Conservation (phyloP, 2,113 vertebrate genomes). For the Macaca fascicularis region T2T-MFA8v1.1 NC_088376.1:25948001-25948500, state of each 20-base stretch:
- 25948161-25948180: not conserved
- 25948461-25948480: not conserved
- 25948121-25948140: not conserved
- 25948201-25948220: not conserved
- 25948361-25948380: not conserved
- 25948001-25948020: not conserved
- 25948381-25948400: not conserved
- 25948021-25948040: not conserved
- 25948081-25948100: not conserved
- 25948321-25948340: not conserved
- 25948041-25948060: not conserved
- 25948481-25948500: not conserved
- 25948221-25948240: not conserved
- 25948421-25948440: not conserved
- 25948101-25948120: not conserved
- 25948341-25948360: not conserved
- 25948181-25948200: not conserved
- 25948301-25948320: not conserved
- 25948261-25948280: not conserved
- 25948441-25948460: not conserved
- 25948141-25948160: not conserved
- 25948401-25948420: not conserved
- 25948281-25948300: not conserved
- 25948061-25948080: not conserved
- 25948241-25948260: not conserved